Evolutionary conservation across 53 echinoderm and acorn worm species (phyloP), one percentile per base, ranked within the genome.

Genomic region (Echinometra lucunter): DNA sequence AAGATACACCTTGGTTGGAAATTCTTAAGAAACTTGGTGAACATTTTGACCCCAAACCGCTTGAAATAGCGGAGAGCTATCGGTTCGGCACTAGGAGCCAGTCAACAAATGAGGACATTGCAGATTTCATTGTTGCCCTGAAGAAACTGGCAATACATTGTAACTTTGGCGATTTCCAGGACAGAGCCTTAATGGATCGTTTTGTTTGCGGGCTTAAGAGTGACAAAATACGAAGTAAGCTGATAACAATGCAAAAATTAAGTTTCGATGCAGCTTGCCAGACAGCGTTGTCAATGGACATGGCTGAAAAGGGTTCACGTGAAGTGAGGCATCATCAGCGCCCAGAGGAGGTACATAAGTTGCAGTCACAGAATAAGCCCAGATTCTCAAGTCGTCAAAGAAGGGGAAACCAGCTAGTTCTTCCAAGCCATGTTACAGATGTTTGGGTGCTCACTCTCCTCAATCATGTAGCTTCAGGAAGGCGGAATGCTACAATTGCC

Each of bases 271-370:
- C 28, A 4, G 81, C 81, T 4, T 81, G 81, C 37, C 81, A 81
- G 37, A 81, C 81, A 81, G 81, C 44, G 3, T 81, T 81, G 28
- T 81, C 81, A 16, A 81, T 81, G 81, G 81, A 81, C 81, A 81
- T 81, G 81, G 81, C 81, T 32, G 81, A 81, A 35, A 81, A 81
- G 18, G 81, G 81, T 7, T 81, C 81, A 25, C 81, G 81, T 28
- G 81, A 81, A 81, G 81, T 81, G 28, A 28, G 81, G 34, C 81
- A 32, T 4, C 81, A 81, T 16, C 81, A 81, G 28, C 81, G 28
- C 5, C 81, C 81, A 32, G 66, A 4, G 15, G 66, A 66, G 27
- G 66, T 66, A 4, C 66, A 66, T 23, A 66, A 66, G 66, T 4
- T 66, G 9, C 66, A 66, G 66, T 66, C 15, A 7, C 66, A 66